phyloP scores from a whole-genome alignment of 2,888 invertebrate genomes.

The Drosophila mimetica region DNA sequence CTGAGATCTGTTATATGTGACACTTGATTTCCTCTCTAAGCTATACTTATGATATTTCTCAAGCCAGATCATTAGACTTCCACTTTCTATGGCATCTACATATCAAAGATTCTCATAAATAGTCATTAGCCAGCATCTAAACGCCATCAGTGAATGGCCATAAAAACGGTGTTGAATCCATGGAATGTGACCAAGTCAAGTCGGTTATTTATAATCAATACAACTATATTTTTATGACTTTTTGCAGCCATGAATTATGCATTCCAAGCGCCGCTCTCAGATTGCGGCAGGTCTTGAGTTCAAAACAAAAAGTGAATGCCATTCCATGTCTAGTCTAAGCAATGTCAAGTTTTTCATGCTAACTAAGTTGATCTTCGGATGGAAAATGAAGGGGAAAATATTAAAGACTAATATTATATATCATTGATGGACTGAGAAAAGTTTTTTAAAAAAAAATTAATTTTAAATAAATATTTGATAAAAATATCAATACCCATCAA shows the following conservation, averaged over 20 bases:
- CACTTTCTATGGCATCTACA: slow-evolving; percentile 30
- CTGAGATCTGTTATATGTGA: background rate
- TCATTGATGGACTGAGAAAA: too few relatives aligned
- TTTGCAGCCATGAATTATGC: slow-evolving; percentile 51
- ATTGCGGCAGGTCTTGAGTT: slow-evolving; percentile 36
- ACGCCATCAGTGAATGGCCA: slow-evolving; percentile 21
- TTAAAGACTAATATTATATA: too few relatives aligned
- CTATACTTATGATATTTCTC: background rate
- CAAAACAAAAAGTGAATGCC: slow-evolving; percentile 69
- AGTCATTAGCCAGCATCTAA: slow-evolving; percentile 20
- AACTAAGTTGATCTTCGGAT: slow-evolving; percentile 22
- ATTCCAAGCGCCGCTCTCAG: slow-evolving; percentile 48
- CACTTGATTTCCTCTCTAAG: background rate
- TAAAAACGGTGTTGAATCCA: slow-evolving; percentile 32
- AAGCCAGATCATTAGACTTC: slow-evolving; percentile 16
- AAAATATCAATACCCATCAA: too few relatives aligned
- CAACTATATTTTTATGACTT: slow-evolving; percentile 34
- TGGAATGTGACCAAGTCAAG: slow-evolving; percentile 39
- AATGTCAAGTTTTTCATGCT: slow-evolving; percentile 71
- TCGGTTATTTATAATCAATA: slow-evolving; percentile 46
- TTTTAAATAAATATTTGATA: too few relatives aligned
- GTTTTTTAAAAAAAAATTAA: too few relatives aligned
- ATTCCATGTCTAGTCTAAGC: slow-evolving; percentile 56
- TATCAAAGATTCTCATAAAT: slow-evolving; percentile 28
- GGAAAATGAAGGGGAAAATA: slow-evolving; percentile 31